phyloP scores from a whole-genome alignment of 2,797 vertebrate species.

The Scolopax bukidnonensis region DNA sequence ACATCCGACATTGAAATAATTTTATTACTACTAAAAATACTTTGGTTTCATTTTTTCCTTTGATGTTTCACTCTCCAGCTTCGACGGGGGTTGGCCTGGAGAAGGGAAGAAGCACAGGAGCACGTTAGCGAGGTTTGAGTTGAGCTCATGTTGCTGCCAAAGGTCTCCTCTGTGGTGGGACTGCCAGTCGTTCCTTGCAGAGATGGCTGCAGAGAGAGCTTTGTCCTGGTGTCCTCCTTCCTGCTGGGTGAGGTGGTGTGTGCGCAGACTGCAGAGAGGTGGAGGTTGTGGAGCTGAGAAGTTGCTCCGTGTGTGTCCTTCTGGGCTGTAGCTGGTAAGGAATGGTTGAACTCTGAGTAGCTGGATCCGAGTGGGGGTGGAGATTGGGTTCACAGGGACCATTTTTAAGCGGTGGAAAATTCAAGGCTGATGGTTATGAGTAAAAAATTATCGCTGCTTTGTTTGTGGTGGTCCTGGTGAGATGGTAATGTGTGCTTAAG shows the following conservation, averaged over 20 bases:
- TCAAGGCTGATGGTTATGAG: neutral
- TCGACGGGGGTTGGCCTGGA: rapidly evolving
- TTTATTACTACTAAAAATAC: neutral
- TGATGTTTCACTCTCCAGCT: neutral
- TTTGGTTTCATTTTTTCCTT: neutral
- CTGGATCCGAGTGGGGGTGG: neutral
- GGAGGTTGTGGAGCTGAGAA: neutral
- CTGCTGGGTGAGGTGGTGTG: rapidly evolving
- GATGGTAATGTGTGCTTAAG: neutral
- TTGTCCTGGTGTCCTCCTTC: rapidly evolving
- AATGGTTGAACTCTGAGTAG: rapidly evolving
- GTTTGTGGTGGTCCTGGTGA: neutral
- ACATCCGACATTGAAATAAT: too few species aligned
- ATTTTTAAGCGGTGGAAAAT: neutral
- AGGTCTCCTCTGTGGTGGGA: neutral
- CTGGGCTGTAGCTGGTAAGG: neutral
- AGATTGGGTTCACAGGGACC: neutral
- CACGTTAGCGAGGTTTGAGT: neutral
- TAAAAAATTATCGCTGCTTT: neutral
- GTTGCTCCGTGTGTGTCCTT: rapidly evolving
- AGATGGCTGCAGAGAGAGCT: neutral
- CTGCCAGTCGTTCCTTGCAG: rapidly evolving
- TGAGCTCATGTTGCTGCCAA: rapidly evolving
- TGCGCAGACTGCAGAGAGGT: rapidly evolving
- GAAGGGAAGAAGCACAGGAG: neutral